Evolutionary conservation across 2,797 vertebrate species (phyloP), one percentile per base, ranked within the genome.

Genomic region (Propithecus perrieri): DNA sequence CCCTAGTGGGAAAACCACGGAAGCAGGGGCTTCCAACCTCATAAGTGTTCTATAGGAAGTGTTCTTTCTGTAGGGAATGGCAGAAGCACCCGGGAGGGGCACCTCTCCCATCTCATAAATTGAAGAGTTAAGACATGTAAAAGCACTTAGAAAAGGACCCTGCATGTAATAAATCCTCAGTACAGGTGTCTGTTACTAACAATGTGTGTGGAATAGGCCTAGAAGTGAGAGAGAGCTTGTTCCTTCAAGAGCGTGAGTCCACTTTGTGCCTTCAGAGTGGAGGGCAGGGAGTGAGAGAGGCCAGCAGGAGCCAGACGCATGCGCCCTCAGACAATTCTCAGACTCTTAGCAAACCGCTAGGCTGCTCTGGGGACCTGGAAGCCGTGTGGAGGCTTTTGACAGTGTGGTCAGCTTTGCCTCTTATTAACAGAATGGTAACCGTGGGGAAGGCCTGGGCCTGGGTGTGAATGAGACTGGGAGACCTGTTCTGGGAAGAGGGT

Each of bases 241-340:
- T 71, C 59, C 46, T 41, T 72, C 43, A 7, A 53, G 61, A 4
- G 0, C 8, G 10, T 11, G 4, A 4, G 35, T 53, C 55, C 0
- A 4, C 65, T 38, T 0, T 26, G 50, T 20, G 3, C 48, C 46
- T 6, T 24, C 50, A 4, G 28, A 14, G 10, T 18, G 5, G 59
- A 46, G 35, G 38, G 41, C 53, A 26, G 53, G 17, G 15, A 5
- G 12, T 20, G 35, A 13, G 50, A 10, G 72, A 17, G 18, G 3
- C 4, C 35, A 8, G 20, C 11, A 7, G n/a, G 63, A 59, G 41
- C 14, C n/a, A 2, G n/a, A 4, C 1, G 0, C 4, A 11, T 28
- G 15, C 24, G 20, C 12, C 38, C 50, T 43, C 1, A 7, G 12
- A 7, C 12, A 0, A n/a, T 79, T 55, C n/a, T 35, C 22, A 35